Evolutionary conservation across 92 coral and sea anemone species (phyloP), one percentile per base, ranked within the genome.

Genomic region (Siderastrea radians): DNA sequence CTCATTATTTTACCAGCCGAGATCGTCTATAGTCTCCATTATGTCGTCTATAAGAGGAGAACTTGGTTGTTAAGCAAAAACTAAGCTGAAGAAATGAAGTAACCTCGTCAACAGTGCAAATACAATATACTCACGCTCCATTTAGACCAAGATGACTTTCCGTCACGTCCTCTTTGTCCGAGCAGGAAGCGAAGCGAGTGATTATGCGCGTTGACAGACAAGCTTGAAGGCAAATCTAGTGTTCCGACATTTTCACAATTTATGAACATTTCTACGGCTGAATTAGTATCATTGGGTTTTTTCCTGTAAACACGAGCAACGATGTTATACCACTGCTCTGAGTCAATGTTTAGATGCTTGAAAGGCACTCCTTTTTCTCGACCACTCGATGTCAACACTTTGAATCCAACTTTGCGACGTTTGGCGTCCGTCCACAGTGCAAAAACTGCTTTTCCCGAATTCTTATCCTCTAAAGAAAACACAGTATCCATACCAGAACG

Each of bases 141-240:
- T 11, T 79, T 79, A 1, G 84, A 79, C 88, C 84, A 79, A 11
- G 71, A 62, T 46, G 74, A 49, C 17, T 48, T 62, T 9, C 63
- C 61, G 58, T 50, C 84, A 9, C 51, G 71, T 7, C 74, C 84
- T 9, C 84, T 48, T 64, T 79, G 84, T 4, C 72, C 72, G 45
- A 79, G 84, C 51, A 62, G 58, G 45, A 79, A 79, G n/a, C 72
- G 84, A 26, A 79, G 84, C 8, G 84, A 79, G 47, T n/a, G 74
- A 66, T 64, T 47, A 16, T 7, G 71, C 19, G 16, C 46, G 69
- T 16, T 66, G 10, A 8, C 74, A 6, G 84, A 60, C 72, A 79
- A 48, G 6, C 9, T 38, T 17, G 72, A 47, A 26, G 62, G 72
- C 49, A 79, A 19, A 12, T 79, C 52, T 49, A 51, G n/a, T 43